Evolutionary conservation across 2,797 vertebrate genomes (phyloP).

Genomic region (Falco rusticolus): DNA sequence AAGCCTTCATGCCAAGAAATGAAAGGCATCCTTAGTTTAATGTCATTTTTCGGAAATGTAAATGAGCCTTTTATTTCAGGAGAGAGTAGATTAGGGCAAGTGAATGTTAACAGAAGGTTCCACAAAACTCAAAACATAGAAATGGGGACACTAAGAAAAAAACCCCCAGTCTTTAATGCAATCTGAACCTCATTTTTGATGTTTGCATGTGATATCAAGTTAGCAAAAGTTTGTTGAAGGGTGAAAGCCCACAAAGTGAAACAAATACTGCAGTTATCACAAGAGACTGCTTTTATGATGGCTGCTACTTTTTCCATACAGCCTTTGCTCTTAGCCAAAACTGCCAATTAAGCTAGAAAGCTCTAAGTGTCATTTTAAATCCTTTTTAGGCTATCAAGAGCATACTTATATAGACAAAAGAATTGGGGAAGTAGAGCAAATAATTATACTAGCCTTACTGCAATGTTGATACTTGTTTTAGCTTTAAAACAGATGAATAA

Average conservation of each 20-base stretch:
- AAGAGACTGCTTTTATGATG: not conserved
- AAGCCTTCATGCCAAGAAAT: not conserved
- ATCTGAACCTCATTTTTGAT: not conserved
- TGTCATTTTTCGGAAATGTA: not conserved
- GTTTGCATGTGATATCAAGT: not conserved
- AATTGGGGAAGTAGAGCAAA: not conserved
- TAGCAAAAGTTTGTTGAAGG: not conserved
- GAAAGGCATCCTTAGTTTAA: not conserved
- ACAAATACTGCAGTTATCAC: not conserved
- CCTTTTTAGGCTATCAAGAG: not conserved
- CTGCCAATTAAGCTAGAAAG: too few relatives aligned
- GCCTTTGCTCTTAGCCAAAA: too few relatives aligned
- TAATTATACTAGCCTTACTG: not conserved
- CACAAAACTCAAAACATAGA: too few relatives aligned
- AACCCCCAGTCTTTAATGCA: too few relatives aligned
- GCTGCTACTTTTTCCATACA: not conserved
- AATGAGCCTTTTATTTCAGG: not conserved
- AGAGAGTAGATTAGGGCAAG: not conserved
- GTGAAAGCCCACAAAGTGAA: not conserved
- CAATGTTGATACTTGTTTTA: rapidly evolving
- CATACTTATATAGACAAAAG: not conserved
- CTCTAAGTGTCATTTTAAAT: not conserved
- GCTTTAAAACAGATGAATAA: not conserved
- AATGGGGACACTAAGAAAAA: too few relatives aligned
- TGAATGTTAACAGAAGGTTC: not conserved